These are phyloP conservation scores for Hormaphis cornu DNA, from an alignment of 1,140 invertebrate genomes.

Conservation along the genomic window DNA sequence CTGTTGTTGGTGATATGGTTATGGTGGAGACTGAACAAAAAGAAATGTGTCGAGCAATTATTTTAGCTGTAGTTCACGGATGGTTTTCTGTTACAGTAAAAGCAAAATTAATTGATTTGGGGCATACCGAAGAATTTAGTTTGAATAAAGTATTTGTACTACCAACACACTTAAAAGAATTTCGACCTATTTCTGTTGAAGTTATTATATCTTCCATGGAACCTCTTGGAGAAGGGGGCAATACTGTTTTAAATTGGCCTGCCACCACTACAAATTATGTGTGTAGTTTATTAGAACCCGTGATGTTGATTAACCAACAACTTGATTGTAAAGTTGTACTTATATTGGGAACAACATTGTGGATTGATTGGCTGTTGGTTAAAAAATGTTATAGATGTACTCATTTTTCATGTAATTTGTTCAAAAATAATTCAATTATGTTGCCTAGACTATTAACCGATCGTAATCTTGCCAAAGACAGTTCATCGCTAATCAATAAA, in stretches of 20 bases:
- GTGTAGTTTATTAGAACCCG: not conserved
- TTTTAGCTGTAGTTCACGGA: not conserved
- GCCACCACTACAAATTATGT: not conserved
- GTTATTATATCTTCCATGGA: slow-evolving; percentile 6
- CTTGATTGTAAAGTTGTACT: slow-evolving; percentile 22
- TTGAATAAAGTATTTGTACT: slow-evolving; percentile 3
- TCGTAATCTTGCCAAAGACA: not conserved
- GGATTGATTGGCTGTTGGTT: slow-evolving; percentile 8
- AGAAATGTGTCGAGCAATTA: slow-evolving; percentile 7
- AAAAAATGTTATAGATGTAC: slow-evolving; percentile 16
- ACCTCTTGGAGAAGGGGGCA: not conserved
- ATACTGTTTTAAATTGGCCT: not conserved
- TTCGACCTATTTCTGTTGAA: not conserved
- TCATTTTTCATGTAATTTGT: not conserved
- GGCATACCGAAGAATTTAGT: not conserved
- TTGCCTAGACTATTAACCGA: slow-evolving; percentile 9
- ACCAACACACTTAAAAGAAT: not conserved
- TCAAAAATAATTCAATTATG: not conserved
- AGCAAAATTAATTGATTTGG: slow-evolving; percentile 6
- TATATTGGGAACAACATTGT: not conserved
- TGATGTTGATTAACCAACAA: not conserved
- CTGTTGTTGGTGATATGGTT: slow-evolving; percentile 1
- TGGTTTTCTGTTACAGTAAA: not conserved
- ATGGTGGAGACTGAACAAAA: not conserved
- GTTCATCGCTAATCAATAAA: not conserved